phyloP scores from a whole-genome alignment of 2,888 invertebrate species.

The Drosophila fungiperda region DNA sequence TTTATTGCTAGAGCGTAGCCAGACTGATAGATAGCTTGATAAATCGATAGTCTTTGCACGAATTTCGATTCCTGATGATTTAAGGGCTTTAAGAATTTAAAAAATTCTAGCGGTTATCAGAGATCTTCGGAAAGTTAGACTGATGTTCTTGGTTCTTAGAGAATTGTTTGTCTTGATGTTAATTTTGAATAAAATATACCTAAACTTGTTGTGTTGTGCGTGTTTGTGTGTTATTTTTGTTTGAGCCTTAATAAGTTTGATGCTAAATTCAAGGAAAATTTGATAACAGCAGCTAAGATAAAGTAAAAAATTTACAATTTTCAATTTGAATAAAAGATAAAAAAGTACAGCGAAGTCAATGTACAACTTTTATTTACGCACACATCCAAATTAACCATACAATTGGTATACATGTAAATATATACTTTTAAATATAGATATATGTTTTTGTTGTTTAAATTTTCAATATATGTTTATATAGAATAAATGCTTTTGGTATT shows the following conservation, averaged over 20 bases:
- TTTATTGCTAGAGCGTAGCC: conserved; percentile 18
- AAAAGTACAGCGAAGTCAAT: conserved; percentile 3
- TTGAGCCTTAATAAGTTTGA: conserved; percentile 45
- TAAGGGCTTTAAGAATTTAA: conserved; percentile 14
- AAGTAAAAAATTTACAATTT: not conserved
- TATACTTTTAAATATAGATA: conserved; percentile 21
- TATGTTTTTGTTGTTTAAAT: conserved; percentile 10
- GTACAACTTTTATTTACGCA: conserved; percentile 48
- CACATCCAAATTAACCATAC: conserved; percentile 39
- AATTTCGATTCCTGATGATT: conserved; percentile 4
- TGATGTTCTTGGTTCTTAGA: conserved; percentile 48
- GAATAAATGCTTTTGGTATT: conserved; percentile 78
- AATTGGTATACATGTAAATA: conserved; percentile 25
- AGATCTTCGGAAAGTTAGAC: conserved; percentile 28
- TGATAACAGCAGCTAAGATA: not conserved
- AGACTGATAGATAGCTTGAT: conserved; percentile 1
- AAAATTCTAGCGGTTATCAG: conserved; percentile 29
- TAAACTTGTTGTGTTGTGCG: conserved; percentile 65
- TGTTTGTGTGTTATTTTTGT: conserved; percentile 39
- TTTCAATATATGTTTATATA: conserved; percentile 55
- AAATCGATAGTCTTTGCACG: conserved; percentile 8
- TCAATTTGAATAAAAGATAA: not conserved
- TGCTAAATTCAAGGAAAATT: conserved; percentile 46
- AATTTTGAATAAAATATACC: conserved; percentile 70
- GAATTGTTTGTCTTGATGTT: conserved; percentile 69